phyloP scores from a whole-genome alignment of 2,888 invertebrate species.

The Calameuta filiformis region DNA sequence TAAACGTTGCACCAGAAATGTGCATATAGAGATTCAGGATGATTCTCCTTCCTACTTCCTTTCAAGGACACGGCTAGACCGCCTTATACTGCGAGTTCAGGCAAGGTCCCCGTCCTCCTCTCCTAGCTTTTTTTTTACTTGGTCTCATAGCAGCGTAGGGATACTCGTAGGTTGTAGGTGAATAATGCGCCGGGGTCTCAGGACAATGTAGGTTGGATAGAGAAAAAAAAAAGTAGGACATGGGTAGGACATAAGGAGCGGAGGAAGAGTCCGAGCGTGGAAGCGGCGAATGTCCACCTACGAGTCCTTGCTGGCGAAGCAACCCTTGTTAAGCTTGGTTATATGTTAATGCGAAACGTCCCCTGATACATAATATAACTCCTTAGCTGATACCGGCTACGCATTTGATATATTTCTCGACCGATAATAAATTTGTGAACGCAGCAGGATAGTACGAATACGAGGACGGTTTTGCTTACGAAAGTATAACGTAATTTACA shows the following conservation, averaged over 20 bases:
- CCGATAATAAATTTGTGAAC: not conserved
- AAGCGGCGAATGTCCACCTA: constrained; percentile 35
- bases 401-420: not conserved
- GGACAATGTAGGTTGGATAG: not conserved
- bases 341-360: constrained; percentile 53
- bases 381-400: not conserved
- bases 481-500: not conserved
- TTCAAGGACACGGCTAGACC: not conserved
- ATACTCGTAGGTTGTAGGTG: not conserved
- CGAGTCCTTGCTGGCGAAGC: constrained; percentile 31
- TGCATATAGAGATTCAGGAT: not conserved
- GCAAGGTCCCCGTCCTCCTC: not conserved
- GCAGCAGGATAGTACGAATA: constrained; percentile 9
- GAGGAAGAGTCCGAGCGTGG: constrained; percentile 28
- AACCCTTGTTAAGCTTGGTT: constrained; percentile 51
- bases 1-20: not conserved
- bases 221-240: constrained; percentile 9
- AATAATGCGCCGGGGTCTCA: not conserved
- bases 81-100: not conserved
- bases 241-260: constrained; percentile 15
- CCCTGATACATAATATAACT: constrained; percentile 39
- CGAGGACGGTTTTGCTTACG: constrained; percentile 6
- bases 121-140: not conserved
- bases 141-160: not conserved
- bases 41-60: not conserved